phyloP scores from a whole-genome alignment of 2,888 invertebrate genomes.

The Zaprionus bogoriensis region DNA sequence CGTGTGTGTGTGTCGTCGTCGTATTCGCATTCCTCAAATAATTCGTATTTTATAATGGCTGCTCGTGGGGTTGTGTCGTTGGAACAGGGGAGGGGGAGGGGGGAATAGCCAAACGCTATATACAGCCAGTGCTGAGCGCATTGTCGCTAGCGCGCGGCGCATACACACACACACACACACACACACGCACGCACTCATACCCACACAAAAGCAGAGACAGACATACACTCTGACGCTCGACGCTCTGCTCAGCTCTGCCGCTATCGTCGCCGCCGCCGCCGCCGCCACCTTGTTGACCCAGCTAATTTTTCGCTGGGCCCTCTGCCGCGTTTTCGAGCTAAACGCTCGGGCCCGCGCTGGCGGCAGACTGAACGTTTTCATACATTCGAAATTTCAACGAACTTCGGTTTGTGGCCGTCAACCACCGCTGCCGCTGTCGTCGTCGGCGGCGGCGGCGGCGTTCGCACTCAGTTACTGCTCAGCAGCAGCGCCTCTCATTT shows the following conservation, averaged over 20 bases:
- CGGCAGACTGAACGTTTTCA: slow-evolving; percentile 75
- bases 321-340: slow-evolving; percentile 67
- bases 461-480: slow-evolving; percentile 28
- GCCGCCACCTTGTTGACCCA: slow-evolving; percentile 44
- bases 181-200: slow-evolving; percentile 13
- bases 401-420: slow-evolving; percentile 64
- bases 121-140: slow-evolving; percentile 34
- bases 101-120: slow-evolving; percentile 38
- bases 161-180: slow-evolving; percentile 11
- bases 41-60: slow-evolving; percentile 56
- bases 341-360: slow-evolving; percentile 72
- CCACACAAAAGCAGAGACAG: slow-evolving; percentile 6
- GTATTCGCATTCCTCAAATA: slow-evolving; percentile 56
- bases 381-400: slow-evolving; percentile 72
- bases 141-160: slow-evolving; percentile 26
- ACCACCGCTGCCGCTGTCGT: slow-evolving; percentile 43
- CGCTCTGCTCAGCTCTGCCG: not conserved
- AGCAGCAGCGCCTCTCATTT: slow-evolving; percentile 47
- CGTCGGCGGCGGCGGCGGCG: not conserved
- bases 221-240: not conserved
- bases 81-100: slow-evolving; percentile 4
- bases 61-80: too few species aligned
- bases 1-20: slow-evolving; percentile 23
- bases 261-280: slow-evolving; percentile 16
- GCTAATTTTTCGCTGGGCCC: slow-evolving; percentile 58